phyloP scores from a whole-genome alignment of 2,888 invertebrate species.

The Nymphalis c-album region DNA sequence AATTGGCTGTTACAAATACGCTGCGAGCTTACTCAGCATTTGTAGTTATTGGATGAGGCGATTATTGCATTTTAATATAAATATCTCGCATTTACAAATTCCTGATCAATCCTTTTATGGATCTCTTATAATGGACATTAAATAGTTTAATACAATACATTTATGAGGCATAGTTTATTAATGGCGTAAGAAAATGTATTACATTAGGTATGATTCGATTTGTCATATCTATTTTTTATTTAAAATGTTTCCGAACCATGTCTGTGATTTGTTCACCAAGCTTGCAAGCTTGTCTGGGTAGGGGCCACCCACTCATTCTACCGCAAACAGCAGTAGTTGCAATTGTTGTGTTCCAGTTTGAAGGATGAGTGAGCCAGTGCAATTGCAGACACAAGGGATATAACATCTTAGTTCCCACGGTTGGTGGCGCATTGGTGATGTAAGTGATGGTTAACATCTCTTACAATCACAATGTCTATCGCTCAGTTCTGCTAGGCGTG shows the following conservation, averaged over 20 bases:
- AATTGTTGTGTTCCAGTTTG: too few relatives aligned
- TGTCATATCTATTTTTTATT: not conserved
- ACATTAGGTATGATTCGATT: not conserved
- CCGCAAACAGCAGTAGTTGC: too few relatives aligned
- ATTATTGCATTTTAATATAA: slow-evolving; percentile 15
- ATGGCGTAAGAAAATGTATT: slow-evolving; percentile 10
- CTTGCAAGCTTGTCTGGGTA: too few relatives aligned
- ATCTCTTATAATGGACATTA: slow-evolving; percentile 16
- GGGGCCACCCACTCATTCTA: too few relatives aligned
- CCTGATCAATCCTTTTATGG: slow-evolving; percentile 20
- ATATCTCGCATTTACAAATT: slow-evolving; percentile 18
- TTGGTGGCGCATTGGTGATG: too few relatives aligned
- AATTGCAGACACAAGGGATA: too few relatives aligned
- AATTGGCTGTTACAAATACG: slow-evolving; percentile 4
- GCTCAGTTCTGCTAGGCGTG: too few relatives aligned
- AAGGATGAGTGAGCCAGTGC: too few relatives aligned
- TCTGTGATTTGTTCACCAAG: too few relatives aligned
- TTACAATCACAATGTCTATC: too few relatives aligned
- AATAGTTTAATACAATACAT: slow-evolving; percentile 17
- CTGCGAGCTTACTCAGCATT: slow-evolving; percentile 15
- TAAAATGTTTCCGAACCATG: not conserved
- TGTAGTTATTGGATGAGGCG: slow-evolving; percentile 11
- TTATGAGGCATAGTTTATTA: slow-evolving; percentile 12
- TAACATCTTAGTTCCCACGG: too few relatives aligned
- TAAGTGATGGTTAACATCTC: too few relatives aligned